Base-by-base conservation (phyloP, 2,113 vertebrate species). In the Erythrocercus mccallii region DNA sequence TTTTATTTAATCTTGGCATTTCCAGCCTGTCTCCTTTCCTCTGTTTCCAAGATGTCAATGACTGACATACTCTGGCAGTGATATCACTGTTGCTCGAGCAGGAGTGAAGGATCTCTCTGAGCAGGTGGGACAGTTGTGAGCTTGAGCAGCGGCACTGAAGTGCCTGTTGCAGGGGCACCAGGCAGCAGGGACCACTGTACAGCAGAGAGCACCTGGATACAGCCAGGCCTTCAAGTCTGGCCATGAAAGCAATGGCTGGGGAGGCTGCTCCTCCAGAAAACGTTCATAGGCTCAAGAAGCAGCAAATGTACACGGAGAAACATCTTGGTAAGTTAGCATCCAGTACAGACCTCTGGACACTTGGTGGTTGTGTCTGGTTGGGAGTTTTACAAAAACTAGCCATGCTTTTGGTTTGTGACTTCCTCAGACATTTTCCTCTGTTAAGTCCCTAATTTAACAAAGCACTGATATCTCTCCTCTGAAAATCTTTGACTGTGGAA, bases 31-130 rank as follows among this genome's bases (percentile, higher is more conserved):
- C 61, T 80, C n/a, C 76, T 65, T 86, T 88, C 80, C 53, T 94
- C 94, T 92, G 61, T 92, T 94, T 92, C 94, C 86, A 77, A 33
- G 91, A 79, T 82, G 76, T 87, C 89, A 91, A 86, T 91, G 76
- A 72, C 93, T 95, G 95, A 92, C 85, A 82, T 44, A 37, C 15
- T 66, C 87, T 53, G 93, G 91, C 94, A 95, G 88, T 85, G 94
- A 88, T 79, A 94, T 92, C 86, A 53, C 71, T 94, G 37, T 45
- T 89, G 42, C 74, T 96, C 80, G 88, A 58, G 69, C 51, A 38
- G 21, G 57, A 96, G 83, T 37, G 85, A 92, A 94, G 93, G 86
- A 92, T 88, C 48, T 71, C 18, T 33, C 24, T 24, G 56, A 53
- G 83, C 38, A 65, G 48, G 50, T 30, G 58, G 57, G 31, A 48